Base-by-base conservation (phyloP, 2,888 invertebrate genomes). In the Koerneria pararmatus region DNA sequence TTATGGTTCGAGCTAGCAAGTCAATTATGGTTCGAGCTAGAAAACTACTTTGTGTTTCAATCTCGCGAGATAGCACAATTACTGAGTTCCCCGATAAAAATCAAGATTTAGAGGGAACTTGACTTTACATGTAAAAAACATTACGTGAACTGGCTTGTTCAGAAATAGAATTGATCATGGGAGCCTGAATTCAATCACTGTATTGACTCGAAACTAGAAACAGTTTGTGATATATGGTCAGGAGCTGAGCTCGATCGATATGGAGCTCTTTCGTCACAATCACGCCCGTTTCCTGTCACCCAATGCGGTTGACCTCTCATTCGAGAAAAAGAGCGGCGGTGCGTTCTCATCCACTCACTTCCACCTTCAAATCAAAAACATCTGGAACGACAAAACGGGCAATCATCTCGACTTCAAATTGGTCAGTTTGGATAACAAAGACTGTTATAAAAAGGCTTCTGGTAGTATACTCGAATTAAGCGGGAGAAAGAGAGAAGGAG, bases 181-280 rank as follows among this genome's bases (percentile, higher is more conserved):
- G n/a, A 11, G 11, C 46, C 46, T 46, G 11, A 11, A 11, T n/a
- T 46, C 15, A 11, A 15, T 15, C 46, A 11, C 46, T 46, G 15
- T 11, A n/a, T 46, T 46, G 11, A n/a, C n/a, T 11, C 46, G 11
- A 46, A n/a, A n/a, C 46, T 11, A 46, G 46, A 11, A 11, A n/a
- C n/a, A n/a, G n/a, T n/a, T n/a, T n/a, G n/a, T n/a, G n/a, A n/a
- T n/a, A n/a, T n/a, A 46, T n/a, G n/a, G 57, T 65, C 62, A 75
- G 76, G 82, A 82, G 64, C 62, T 82, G 27, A 66, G 72, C n/a
- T 71, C 73, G 2, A 80, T 82, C 76, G 76, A 83, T 70, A 80
- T 80, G 79, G 76, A 76, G 29, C 66, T 82, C 27, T 82, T 83
- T 64, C 76, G 83, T 5, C 81, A 82, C 69, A 83, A 83, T 69